Percentiles rank a stretch among this genome's conserved stretches.
Conservation (phyloP, 2,888 invertebrate genomes). For the Encarsia formosa region DNA sequence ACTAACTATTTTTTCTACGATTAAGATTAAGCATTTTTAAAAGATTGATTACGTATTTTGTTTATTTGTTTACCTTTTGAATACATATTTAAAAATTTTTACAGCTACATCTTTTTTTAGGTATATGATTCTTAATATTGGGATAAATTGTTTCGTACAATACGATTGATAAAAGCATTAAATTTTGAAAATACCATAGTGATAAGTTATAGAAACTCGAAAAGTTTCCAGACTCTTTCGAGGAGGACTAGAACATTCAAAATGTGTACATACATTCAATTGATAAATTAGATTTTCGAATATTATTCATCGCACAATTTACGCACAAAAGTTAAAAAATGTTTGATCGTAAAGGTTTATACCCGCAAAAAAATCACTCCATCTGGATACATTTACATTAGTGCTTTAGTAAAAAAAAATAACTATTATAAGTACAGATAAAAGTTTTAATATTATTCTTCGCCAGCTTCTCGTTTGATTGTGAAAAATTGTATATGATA, state of each 20-base stretch:
- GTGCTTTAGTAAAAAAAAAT: no score
- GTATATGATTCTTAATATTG: conserved; percentile 10
- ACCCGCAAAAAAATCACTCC: no score
- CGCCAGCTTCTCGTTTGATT: conserved; percentile 18
- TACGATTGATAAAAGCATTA: conserved; percentile 12
- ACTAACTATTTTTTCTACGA: background rate
- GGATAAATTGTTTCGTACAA: background rate
- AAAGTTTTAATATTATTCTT: conserved; percentile 17
- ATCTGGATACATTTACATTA: no score
- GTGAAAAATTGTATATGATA: conserved; percentile 16
- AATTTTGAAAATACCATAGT: conserved; percentile 7
- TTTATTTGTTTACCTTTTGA: conserved; percentile 15
- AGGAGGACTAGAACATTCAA: background rate
- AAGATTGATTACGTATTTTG: background rate
- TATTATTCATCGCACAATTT: conserved; percentile 18
- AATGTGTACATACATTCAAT: conserved; percentile 4
- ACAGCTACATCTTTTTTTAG: conserved; percentile 8
- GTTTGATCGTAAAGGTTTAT: no score
- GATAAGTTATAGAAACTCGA: background rate
- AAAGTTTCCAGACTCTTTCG: conserved; percentile 13
- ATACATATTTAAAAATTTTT: conserved; percentile 7
- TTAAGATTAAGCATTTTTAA: no score
- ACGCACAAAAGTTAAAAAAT: conserved; percentile 13
- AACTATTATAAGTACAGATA: no score
- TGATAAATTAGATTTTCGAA: no score